Evolutionary conservation across 1,140 invertebrate genomes (phyloP), one percentile per base, ranked within the genome.

Genomic region (Leptinotarsa lineolata): DNA sequence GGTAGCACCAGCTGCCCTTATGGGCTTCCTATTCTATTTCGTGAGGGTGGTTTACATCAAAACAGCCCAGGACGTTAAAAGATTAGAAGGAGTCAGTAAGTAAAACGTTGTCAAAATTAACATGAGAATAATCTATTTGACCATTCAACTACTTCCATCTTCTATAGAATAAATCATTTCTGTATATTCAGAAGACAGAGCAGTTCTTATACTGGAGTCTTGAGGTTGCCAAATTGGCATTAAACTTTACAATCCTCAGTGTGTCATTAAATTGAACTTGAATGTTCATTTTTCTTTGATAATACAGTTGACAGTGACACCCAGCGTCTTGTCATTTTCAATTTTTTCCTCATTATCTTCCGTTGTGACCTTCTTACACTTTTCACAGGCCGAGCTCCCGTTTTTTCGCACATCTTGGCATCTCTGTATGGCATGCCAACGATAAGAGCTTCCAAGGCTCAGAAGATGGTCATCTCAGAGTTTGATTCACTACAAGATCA

Each of bases 51-150:
- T 95, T 70, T 97, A 96, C 82, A 84, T 97, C 12, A 90, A 89
- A 65, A 94, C 93, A 0, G 94, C 94, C 1, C 90, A 95, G 76
- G 94, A 94, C 79, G 88, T 97, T 8, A 96, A 97, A 83, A 86
- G 94, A 68, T 83, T 97, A 18, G 95, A 97, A 86, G 93, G 93
- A 81, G 89, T 89, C 16, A 86, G 70, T 71, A 64, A 71, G 70
- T 69, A 18, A 22, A 22, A 20, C 12, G 11, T 63, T 0, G 1
- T 30, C 8, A 30, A 8, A 5, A 1, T 30, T 30, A 30, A 5
- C 24, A 22, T 30, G 8, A 30, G 30, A 30, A 30, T 11, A 8
- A 30, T 30, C 5, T 2, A 22, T 22, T 22, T 22, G 1, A 22
- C 21, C 21, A 22, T 22, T 22, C 2, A 22, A 22, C 21, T 22